Evolutionary conservation across 2,113 vertebrate genomes (phyloP), one percentile per base, ranked within the genome.

Genomic region (Passer domesticus): DNA sequence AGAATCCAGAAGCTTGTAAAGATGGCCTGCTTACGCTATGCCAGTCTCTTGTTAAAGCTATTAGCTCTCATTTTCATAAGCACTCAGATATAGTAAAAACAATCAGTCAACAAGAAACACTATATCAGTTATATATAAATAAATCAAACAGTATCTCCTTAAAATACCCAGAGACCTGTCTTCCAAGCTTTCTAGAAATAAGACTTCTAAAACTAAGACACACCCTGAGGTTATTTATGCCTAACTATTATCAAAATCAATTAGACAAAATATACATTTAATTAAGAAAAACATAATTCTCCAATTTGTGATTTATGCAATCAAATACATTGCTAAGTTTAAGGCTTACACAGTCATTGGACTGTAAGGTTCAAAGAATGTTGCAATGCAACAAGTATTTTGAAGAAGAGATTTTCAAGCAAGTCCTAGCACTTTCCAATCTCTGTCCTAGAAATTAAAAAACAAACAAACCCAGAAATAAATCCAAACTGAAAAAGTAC

Each of bases 21-120:
- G 85, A 88, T 37, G 64, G 87, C 64, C 70, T 70, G 49, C 3
- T 25, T 5, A 56, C 21, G 25, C 55, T 13, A 13, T 46, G 87
- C 90, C 90, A 94, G 88, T 20, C 73, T 72, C 75, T 25, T n/a
- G 59, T 27, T 94, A 89, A 96, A 75, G 47, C 60, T 75, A 39
- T 90, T 67, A 88, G 92, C 73, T 80, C 85, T 92, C 50, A 68
- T 83, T 95, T 95, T 78, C 72, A 67, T 30, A 90, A 93, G 68
- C 76, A 75, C 44, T 63, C 68, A 59, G 17, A 77, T 59, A 41
- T 27, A 74, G 35, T 37, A 77, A 90, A 97, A 92, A 77, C 22
- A 81, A 35, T 46, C 43, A 62, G 35, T 56, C 76, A 93, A 77
- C 43, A 83, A 83, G 33, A 78, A 77, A 81, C 17, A 46, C 19